phyloP scores from a whole-genome alignment of 2,113 vertebrate species.

The Bettongia penicillata region DNA sequence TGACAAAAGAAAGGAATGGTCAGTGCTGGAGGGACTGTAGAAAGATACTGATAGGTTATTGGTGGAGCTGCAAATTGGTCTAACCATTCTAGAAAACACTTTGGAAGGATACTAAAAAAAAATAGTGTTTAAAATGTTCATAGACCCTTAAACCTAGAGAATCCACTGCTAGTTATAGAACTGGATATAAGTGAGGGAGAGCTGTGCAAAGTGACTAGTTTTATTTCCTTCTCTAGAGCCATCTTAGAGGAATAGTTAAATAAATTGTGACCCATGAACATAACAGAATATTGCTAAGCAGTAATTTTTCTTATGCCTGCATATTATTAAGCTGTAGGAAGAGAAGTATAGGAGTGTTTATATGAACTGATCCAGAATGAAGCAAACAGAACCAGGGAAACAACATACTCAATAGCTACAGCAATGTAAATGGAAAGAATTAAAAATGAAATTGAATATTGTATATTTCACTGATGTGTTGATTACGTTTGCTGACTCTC shows the following conservation, averaged over 20 bases:
- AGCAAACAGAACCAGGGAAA: not conserved
- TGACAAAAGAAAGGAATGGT: not conserved
- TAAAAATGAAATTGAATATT: not conserved
- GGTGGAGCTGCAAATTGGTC: not conserved
- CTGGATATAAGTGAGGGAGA: no score
- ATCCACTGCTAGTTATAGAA: not conserved
- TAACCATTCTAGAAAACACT: not conserved
- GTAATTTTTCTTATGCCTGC: not conserved
- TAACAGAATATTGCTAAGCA: not conserved
- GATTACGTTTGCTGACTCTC: not conserved
- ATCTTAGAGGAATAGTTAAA: not conserved
- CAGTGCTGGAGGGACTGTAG: not conserved
- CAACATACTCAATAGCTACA: not conserved
- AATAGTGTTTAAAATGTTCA: not conserved
- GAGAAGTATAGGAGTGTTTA: not conserved
- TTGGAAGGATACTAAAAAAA: not conserved
- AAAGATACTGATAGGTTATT: not conserved
- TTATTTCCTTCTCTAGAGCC: no score
- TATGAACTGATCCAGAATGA: not conserved
- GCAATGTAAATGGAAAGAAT: not conserved
- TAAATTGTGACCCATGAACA: not conserved
- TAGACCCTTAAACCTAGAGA: not conserved
- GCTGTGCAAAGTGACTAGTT: no score
- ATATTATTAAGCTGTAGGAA: not conserved
- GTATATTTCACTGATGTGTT: not conserved